Evolutionary conservation across 1,140 invertebrate species (phyloP), one percentile per base, ranked within the genome.

Genomic region (Drosophila ananassae): DNA sequence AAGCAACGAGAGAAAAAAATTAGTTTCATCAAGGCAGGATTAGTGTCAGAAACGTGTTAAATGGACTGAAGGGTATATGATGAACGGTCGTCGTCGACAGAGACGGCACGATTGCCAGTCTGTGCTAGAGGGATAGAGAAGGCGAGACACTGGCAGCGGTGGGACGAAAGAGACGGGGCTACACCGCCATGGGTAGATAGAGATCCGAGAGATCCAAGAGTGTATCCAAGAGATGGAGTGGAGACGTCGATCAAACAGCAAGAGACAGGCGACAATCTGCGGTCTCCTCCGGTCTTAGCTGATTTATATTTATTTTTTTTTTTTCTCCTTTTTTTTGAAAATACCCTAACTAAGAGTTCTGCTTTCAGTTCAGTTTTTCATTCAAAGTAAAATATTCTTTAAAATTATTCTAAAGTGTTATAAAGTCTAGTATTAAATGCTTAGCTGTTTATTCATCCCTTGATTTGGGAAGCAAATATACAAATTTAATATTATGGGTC

Each of bases 41-140:
- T 91, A 91, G 90, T 91, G 90, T 91, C 90, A 85, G 80, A 91
- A 91, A 91, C 82, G 90, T 91, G 90, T 91, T 91, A 91, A 91
- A 91, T 91, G 90, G 90, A 91, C 90, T 91, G 90, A 91, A 91
- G 90, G 90, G 90, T 90, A 84, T 90, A 84, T 91, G 90, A 91
- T 91, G 90, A 89, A 91, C 89, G 82, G 78, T 71, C 74, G 78
- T 87, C 75, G 68, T 48, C 53, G 50, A 63, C 69, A 47, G 24
- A 37, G 53, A 48, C 28, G 12, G 9, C 44, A 30, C 41, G 59
- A 30, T 5, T 56, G 30, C n/a, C 21, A 53, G 50, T 47, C 47
- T 3, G 48, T 10, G 22, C 13, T 10, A 13, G 13, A n/a, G 37
- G 3, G 46, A 9, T 30, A 24, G 41, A 17, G 34, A 41, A 34